Conservation (phyloP, 2,888 invertebrate species). For the Euplagia quadripunctaria region DNA sequence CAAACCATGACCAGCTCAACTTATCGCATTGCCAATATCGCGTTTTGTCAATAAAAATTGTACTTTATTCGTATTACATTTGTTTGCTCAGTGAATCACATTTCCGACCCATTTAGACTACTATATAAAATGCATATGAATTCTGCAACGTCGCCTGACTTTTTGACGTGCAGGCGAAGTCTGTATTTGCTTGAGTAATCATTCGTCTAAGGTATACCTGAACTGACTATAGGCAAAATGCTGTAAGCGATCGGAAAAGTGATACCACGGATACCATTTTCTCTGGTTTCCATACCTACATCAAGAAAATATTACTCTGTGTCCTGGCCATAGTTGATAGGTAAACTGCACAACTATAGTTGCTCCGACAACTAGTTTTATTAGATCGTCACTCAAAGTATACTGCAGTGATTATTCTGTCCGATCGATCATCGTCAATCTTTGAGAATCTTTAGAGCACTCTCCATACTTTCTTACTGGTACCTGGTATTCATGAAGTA, state of each 20-base stretch:
- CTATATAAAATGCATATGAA: background rate
- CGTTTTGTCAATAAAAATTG: conserved; percentile 41
- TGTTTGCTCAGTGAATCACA: conserved; percentile 25
- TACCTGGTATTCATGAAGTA: too few relatives aligned
- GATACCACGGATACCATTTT: too few relatives aligned
- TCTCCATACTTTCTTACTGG: too few relatives aligned
- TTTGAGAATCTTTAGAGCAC: too few relatives aligned
- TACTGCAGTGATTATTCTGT: too few relatives aligned
- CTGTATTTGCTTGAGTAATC: background rate
- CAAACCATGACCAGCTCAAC: conserved; percentile 51
- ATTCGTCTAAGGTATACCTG: background rate
- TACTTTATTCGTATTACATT: conserved; percentile 26
- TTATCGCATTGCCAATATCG: conserved; percentile 33
- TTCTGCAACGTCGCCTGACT: background rate
- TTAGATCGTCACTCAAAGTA: too few relatives aligned
- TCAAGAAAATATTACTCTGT: too few relatives aligned
- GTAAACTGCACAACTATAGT: too few relatives aligned
- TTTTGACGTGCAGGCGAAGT: background rate
- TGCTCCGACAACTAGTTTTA: too few relatives aligned
- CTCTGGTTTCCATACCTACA: too few relatives aligned
- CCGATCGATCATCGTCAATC: too few relatives aligned
- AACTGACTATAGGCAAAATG: background rate
- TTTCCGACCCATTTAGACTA: conserved; percentile 4
- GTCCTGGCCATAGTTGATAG: too few relatives aligned
- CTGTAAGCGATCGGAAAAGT: background rate